Evolutionary conservation across 2,888 invertebrate species (phyloP), one percentile per base, ranked within the genome.

Genomic region (Ellobium chinense): DNA sequence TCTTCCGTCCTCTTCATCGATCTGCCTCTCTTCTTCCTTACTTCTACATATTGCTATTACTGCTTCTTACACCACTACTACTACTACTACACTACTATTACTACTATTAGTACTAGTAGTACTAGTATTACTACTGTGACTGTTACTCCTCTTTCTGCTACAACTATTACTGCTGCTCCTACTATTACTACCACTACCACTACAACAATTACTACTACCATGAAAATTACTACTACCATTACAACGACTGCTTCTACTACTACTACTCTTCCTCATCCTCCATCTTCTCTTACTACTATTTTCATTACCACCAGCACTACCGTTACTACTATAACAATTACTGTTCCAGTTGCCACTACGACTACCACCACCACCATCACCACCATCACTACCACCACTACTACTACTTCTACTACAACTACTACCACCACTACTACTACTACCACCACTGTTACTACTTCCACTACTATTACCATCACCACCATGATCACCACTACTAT

Each of bases 371-470:
- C 60, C 60, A 60, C 73, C 60, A 14, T 60, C 60, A 14, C 73
- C 60, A 14, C 73, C 21, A 14, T 60, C 29, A 54, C 72, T 54
- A 54, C 72, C 56, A 31, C 72, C 56, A 54, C 72, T 72, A 54
- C 72, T 72, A 54, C 58, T 72, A 54, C 54, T 73, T 21, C 60
- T 60, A 21, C 73, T 73, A 21, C 73, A 60, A 14, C 72, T 54
- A 31, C 72, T 4, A 54, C 54, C 56, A 31, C 72, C 56, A 14
- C 72, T 54, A 31, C 72, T 72, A 37, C 7, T 72, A 54, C 72
- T 72, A 54, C 72, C 29, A 27, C 46, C 24, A 54, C 39, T 39
- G 24, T 27, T 46, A 29, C 46, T 46, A 14, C 39, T 24, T 12
- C 70, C 27, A 12, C 39, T 5, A 1, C 31, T 72, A 14, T 29